Evolutionary conservation across 2,113 vertebrate genomes (phyloP).

Genomic region (Nothoprocta perdicaria): DNA sequence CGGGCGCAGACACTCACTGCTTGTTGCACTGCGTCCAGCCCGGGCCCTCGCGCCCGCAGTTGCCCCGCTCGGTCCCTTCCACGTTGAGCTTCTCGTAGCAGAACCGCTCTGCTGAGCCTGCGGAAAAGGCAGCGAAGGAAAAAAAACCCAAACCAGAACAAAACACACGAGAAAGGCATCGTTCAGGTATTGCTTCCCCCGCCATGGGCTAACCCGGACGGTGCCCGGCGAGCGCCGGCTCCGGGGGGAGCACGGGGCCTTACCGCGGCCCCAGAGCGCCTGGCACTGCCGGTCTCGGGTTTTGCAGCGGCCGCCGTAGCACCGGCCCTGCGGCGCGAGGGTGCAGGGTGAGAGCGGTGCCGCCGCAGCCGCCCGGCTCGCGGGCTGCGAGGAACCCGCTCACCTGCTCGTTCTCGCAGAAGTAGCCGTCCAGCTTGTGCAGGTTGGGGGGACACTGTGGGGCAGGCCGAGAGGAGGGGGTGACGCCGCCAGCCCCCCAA

Average conservation of each 20-base stretch:
- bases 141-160: not conserved
- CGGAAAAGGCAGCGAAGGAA: not conserved
- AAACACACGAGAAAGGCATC: no score
- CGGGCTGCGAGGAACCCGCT: not conserved
- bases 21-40: slow-evolving; percentile 95
- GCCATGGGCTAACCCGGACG: no score
- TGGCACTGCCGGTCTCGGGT: slow-evolving; percentile 91
- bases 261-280: slow-evolving; percentile 89
- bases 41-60: slow-evolving; percentile 87
- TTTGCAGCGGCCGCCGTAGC: slow-evolving; percentile 90
- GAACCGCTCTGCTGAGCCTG: slow-evolving; percentile 91
- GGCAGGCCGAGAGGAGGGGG: not conserved
- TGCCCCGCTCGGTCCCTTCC: slow-evolving; percentile 93
- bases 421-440: slow-evolving; percentile 93
- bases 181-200: no score
- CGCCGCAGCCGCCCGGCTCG: accelerated
- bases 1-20: slow-evolving; percentile 74
- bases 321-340: slow-evolving; percentile 83
- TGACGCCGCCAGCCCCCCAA: not conserved
- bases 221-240: not conserved
- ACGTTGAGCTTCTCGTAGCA: slow-evolving; percentile 96
- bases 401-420: slow-evolving; percentile 91
- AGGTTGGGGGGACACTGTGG: slow-evolving; percentile 91
- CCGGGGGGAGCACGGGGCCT: slow-evolving; percentile 47
- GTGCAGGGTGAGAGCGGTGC: not conserved